These are phyloP conservation scores for Aleadryas rufinucha DNA, from an alignment of 2,113 vertebrate genomes.

Conservation along the genomic window DNA sequence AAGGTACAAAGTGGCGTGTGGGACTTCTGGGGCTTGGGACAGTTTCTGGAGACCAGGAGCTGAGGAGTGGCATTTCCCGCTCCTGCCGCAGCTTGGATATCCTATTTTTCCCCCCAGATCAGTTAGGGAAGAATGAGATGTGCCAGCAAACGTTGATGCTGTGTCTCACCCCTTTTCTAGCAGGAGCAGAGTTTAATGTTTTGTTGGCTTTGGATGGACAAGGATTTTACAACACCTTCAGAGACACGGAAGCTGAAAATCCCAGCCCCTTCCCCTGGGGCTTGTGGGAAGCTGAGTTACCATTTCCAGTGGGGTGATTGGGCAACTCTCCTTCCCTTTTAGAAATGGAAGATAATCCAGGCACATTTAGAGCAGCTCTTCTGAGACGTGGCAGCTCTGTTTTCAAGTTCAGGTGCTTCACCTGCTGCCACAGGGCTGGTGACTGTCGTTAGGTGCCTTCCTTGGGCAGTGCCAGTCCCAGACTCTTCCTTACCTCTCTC, in stretches of 20 bases:
- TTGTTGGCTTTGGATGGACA: neutral
- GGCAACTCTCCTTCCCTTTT: neutral
- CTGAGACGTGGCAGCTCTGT: neutral
- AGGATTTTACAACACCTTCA: neutral
- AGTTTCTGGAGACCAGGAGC: neutral
- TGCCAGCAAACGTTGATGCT: fast-evolving
- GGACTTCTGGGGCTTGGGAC: neutral
- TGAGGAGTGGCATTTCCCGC: neutral
- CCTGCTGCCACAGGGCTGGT: neutral
- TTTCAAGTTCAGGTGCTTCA: neutral
- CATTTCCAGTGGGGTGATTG: neutral
- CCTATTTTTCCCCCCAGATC: fast-evolving
- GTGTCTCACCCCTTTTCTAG: neutral
- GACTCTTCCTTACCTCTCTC: fast-evolving
- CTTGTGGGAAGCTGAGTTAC: neutral
- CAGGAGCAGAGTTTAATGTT: neutral
- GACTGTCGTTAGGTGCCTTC: neutral
- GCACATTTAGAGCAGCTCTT: neutral
- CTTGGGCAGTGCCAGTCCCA: neutral
- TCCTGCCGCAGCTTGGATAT: neutral
- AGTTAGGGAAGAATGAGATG: neutral
- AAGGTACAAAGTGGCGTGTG: constrained; percentile 72
- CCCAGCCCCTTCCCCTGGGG: neutral
- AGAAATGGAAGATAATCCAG: neutral
- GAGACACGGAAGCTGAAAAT: neutral